phyloP scores from a whole-genome alignment of 2,113 vertebrate species.

The Saccopteryx leptura region DNA sequence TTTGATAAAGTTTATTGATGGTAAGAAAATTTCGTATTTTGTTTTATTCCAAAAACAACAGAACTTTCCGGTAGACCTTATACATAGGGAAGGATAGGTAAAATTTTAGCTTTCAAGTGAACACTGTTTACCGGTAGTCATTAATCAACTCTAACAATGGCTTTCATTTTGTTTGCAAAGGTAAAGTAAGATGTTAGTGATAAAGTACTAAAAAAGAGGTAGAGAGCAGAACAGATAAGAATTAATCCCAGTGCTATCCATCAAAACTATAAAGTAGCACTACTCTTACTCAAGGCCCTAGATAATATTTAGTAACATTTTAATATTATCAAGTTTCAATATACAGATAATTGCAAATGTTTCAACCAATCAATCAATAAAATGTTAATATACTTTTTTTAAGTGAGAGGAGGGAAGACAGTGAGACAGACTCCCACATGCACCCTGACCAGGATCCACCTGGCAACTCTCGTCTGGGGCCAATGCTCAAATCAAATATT shows the following conservation, averaged over 20 bases:
- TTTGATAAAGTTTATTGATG: too few relatives aligned
- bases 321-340: slow-evolving; percentile 9
- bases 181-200: neutral
- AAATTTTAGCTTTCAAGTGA: slow-evolving; percentile 33
- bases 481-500: too few relatives aligned
- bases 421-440: too few relatives aligned
- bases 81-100: neutral
- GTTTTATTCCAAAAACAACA: too few relatives aligned
- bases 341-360: neutral
- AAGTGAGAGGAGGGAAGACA: too few relatives aligned
- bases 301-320: neutral
- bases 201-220: neutral
- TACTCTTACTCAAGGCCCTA: neutral
- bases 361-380: neutral
- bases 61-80: too few relatives aligned
- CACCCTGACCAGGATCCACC: too few relatives aligned
- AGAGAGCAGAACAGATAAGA: neutral
- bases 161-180: slow-evolving; percentile 22
- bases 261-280: neutral
- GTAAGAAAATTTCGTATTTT: too few relatives aligned
- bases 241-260: neutral
- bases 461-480: too few relatives aligned
- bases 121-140: neutral
- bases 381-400: too few relatives aligned
- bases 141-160: neutral